phyloP scores from a whole-genome alignment of 2,888 invertebrate genomes.

The Limnephilus auricula region DNA sequence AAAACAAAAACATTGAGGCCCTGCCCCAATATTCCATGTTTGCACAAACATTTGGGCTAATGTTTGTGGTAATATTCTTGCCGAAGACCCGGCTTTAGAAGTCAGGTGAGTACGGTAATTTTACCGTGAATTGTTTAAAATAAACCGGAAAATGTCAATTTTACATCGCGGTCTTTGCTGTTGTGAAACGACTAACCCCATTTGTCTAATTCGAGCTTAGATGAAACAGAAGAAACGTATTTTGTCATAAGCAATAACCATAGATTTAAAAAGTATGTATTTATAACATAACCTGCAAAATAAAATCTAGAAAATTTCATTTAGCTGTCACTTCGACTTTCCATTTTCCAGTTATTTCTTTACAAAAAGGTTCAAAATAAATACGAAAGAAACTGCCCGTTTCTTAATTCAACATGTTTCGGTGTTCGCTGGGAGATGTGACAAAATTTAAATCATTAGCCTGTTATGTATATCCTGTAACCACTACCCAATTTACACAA shows the following conservation, averaged over 20 bases:
- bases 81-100: no score
- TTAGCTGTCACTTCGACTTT: background rate
- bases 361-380: background rate
- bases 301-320: background rate
- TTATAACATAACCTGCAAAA: background rate
- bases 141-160: no score
- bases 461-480: conserved; percentile 16
- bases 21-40: no score
- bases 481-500: background rate
- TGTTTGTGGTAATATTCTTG: no score
- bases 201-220: background rate
- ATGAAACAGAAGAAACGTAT: no score
- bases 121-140: no score
- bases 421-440: background rate
- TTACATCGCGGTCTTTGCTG: no score
- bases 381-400: background rate
- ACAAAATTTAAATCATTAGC: background rate
- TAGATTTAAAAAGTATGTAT: background rate
- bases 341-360: background rate
- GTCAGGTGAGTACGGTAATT: no score
- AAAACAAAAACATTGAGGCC: no score
- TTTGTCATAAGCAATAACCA: background rate
- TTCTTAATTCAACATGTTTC: conserved; percentile 9
- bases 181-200: background rate
- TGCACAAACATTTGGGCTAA: no score